Base-by-base conservation (phyloP, 2,113 vertebrate genomes). In the Vireo altiloquus region DNA sequence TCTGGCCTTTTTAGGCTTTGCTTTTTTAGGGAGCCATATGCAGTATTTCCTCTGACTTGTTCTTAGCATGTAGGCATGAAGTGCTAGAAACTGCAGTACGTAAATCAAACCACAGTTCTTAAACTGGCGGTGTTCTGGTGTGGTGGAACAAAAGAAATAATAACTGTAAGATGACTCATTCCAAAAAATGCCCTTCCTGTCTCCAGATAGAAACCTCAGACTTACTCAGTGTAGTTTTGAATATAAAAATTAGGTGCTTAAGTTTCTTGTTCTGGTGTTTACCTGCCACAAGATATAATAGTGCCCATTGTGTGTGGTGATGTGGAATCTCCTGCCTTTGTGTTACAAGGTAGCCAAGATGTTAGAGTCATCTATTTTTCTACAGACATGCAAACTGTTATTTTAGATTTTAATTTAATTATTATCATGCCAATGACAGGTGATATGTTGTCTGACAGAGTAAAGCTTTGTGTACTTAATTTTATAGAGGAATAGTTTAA, bases 231-330 rank as follows among this genome's bases (percentile, higher is more conserved):
- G 15, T 27, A 52, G 27, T 66, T 92, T 56, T 60, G 39, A 85
- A 60, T 68, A 68, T 52, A 71, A 82, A 95, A 93, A 56, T n/a
- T 15, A 59, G 18, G 16, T 53, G 5, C 14, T 25, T 54, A 37
- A 37, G 7, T 37, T 75, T 44, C 16, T 60, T 70, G 5, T 49
- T 59, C 50, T 52, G 15, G 4, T 66, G 3, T 44, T 74, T 77
- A 39, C 40, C 27, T 90, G 63, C 65, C 40, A 54, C 42, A 44
- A 31, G 37, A n/a, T 60, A 18, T 0, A 57, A 61, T 49, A 40
- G 2, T 76, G 20, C 4, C 20, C 4, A 0, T 53, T 82, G 47
- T 64, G 24, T 3, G 2, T 20, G 15, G 27, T 8, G 4, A 2
- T 6, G 19, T 33, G 21, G 12, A 46, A 11, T 89, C 16, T 35